Evolutionary conservation across 2,888 invertebrate genomes (phyloP), one percentile per base, ranked within the genome.

Genomic region (Theodoxus fluviatilis): DNA sequence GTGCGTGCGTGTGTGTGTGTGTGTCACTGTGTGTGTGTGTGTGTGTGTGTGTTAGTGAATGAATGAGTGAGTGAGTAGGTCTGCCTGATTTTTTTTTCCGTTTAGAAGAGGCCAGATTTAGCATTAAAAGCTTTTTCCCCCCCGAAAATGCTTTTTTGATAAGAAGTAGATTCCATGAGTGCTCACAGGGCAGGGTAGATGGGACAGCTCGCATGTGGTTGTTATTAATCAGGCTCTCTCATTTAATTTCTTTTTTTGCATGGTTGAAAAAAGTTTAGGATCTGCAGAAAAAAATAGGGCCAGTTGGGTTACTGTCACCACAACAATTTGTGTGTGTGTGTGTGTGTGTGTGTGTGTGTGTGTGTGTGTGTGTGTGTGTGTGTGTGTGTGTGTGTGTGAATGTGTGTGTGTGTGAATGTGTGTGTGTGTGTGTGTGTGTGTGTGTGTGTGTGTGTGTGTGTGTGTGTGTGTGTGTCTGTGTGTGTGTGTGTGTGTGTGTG

Each of bases 401-500:
- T 31, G 33, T 9, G 59, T 43, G 37, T 18, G 59, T n/a, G 55
- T 12, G 37, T 18, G 22, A 25, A 4, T 4, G 9, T 33, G 35
- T 67, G 33, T 67, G 57, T 25, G 37, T 38, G 28, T 12, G n/a
- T 12, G 35, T 43, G 25, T 33, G 59, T 4, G 59, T 33, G 18
- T 38, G 38, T 22, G 59, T 25, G 35, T 57, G 43, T 35, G 63
- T 15, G 49, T 33, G 49, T 22, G 49, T 49, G 49, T 49, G 49
- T 57, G 57, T 57, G n/a, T 57, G 57, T 57, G 57, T 57, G n/a
- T 57, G 57, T 25, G 57, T 57, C 35, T 59, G 33, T 35, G 59
- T 59, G 18, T 49, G 49, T 12, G 6, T 49, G 49, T 49, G 4
- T 49, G 49, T 49, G 49, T 49, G n/a, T 49, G 49, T 49, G 49